Conservation (phyloP, 2,888 invertebrate genomes). For the Onchidella celtica region DNA sequence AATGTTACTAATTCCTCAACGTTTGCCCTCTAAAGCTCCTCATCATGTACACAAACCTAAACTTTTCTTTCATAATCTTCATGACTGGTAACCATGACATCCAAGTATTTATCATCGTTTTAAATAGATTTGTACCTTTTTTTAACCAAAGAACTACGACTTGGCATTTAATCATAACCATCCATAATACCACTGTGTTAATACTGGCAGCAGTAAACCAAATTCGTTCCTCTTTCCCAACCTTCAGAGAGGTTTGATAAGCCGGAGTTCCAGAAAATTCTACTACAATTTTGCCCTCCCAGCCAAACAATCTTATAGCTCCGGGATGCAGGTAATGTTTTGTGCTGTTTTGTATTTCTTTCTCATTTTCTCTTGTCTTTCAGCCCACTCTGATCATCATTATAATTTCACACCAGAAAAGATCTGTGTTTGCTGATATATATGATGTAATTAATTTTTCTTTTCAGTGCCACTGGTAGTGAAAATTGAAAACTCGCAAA, state of each 20-base stretch:
- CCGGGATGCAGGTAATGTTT: not conserved
- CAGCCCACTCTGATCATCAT: too few species aligned
- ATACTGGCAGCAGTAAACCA: not conserved
- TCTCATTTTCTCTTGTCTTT: too few species aligned
- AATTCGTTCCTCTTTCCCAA: not conserved
- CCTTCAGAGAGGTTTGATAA: not conserved
- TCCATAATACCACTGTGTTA: not conserved
- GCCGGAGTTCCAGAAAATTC: not conserved
- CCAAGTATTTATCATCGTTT: not conserved
- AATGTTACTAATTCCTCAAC: slow-evolving; percentile 4
- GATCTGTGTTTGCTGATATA: too few species aligned
- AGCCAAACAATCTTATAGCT: not conserved
- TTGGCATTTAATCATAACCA: slow-evolving; percentile 10
- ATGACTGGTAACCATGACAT: not conserved
- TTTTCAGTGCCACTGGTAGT: too few species aligned
- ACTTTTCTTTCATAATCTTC: not conserved
- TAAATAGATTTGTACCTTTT: not conserved
- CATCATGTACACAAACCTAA: slow-evolving; percentile 12
- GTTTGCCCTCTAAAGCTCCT: not conserved
- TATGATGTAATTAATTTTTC: too few species aligned
- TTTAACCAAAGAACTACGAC: not conserved
- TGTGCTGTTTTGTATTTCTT: not conserved
- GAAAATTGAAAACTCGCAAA: too few species aligned
- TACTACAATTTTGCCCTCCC: not conserved
- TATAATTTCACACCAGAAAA: too few species aligned